Conservation (phyloP, 2,113 vertebrate genomes). For the Pagrus major region DNA sequence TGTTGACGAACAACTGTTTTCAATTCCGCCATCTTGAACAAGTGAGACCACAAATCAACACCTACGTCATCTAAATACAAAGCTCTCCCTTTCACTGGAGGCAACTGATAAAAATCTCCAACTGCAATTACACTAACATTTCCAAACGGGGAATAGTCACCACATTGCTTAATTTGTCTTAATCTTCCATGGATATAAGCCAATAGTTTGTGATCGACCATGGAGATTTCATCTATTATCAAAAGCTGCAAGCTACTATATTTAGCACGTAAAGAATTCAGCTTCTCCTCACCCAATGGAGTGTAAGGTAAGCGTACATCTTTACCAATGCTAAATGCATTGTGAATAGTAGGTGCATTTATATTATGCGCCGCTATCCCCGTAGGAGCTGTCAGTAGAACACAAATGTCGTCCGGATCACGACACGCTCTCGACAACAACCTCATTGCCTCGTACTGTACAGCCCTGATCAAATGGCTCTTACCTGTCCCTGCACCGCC, state of each 20-base stretch:
- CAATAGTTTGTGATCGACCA: too few species aligned
- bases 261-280: too few species aligned
- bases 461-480: neutral
- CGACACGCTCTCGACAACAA: too few species aligned
- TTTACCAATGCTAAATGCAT: neutral
- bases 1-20: neutral
- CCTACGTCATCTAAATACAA: neutral
- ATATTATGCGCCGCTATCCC: slow-evolving; percentile 1
- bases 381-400: slow-evolving; percentile 8
- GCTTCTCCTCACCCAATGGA: slow-evolving; percentile 41
- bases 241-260: too few species aligned
- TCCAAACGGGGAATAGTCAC: too few species aligned
- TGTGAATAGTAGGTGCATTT: neutral
- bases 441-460: neutral
- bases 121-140: too few species aligned
- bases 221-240: too few species aligned
- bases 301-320: slow-evolving; percentile 14
- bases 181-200: too few species aligned
- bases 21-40: neutral
- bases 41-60: slow-evolving; percentile 1
- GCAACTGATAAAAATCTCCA: too few species aligned
- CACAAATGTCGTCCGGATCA: too few species aligned
- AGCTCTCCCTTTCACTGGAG: too few species aligned
- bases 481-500: neutral
- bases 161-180: too few species aligned